Evolutionary conservation across 92 coral and sea anemone genomes (phyloP).

Genomic region (Palythoa grandis): DNA sequence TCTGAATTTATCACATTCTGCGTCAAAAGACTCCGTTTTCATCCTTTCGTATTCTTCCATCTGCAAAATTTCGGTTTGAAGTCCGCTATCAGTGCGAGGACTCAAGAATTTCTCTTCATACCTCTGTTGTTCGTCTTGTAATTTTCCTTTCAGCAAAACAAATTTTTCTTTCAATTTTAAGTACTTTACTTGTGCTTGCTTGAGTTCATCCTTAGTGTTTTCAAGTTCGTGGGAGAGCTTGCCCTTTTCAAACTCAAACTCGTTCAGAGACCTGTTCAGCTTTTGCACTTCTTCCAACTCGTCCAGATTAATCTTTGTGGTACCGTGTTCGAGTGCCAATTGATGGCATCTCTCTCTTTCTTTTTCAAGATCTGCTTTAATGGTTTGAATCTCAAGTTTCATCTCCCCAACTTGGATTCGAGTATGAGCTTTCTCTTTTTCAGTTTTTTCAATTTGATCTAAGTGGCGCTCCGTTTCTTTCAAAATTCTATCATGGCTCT

Average conservation of each 20-base stretch:
- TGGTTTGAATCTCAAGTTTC: constrained; percentile 52
- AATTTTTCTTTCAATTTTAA: constrained; percentile 77
- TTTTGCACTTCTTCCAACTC: constrained; percentile 78
- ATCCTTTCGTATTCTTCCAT: constrained; percentile 72
- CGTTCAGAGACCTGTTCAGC: constrained; percentile 75
- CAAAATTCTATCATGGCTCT: constrained; percentile 85
- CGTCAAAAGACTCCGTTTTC: constrained; percentile 64
- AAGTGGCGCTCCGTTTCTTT: constrained; percentile 86
- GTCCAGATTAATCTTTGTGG: constrained; percentile 58
- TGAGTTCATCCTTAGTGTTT: constrained; percentile 65
- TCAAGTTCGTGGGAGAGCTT: constrained; percentile 72
- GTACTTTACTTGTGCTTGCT: constrained; percentile 79
- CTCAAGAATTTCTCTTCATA: constrained; percentile 74
- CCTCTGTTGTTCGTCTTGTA: constrained; percentile 76
- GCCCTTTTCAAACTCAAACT: constrained; percentile 80
- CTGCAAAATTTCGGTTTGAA: constrained; percentile 76
- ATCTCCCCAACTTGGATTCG: constrained; percentile 49
- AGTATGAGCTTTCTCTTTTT: constrained; percentile 63
- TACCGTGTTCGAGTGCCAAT: constrained; percentile 52
- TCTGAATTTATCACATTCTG: constrained; percentile 67
- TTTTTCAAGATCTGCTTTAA: constrained; percentile 63
- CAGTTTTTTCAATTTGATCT: constrained; percentile 69
- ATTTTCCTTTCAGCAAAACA: constrained; percentile 61
- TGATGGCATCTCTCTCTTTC: constrained; percentile 66
- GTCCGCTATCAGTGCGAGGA: constrained; percentile 85